A percentile compares a stretch with the other conserved stretches of the same genome.
Conservation (phyloP, 2,113 vertebrate genomes). For the Epinephelus cyanopodus region DNA sequence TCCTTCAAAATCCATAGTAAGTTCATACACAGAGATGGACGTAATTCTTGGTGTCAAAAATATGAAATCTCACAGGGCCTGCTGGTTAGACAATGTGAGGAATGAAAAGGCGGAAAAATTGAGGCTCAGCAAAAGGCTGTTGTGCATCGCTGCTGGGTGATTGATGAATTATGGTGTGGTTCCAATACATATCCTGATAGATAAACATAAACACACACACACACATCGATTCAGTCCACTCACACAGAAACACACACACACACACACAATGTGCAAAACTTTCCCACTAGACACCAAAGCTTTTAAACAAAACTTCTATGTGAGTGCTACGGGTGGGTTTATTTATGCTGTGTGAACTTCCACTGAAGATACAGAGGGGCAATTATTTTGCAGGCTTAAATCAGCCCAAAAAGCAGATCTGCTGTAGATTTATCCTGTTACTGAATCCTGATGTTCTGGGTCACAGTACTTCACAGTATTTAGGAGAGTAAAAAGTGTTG, state of each 20-base stretch:
- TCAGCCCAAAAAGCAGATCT: not conserved
- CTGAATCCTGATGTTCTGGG: not conserved
- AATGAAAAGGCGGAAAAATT: slow-evolving; percentile 1
- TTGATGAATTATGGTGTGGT: not conserved
- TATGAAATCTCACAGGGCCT: not conserved
- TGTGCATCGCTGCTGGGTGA: not conserved
- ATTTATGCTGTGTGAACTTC: not conserved
- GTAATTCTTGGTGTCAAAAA: not conserved
- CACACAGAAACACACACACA: not conserved
- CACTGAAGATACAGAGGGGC: not conserved
- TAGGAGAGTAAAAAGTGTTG: slow-evolving; percentile 1
- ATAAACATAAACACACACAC: slow-evolving; percentile 3
- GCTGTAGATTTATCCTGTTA: not conserved
- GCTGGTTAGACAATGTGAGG: not conserved
- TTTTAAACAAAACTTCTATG: not conserved
- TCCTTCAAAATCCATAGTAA: not conserved
- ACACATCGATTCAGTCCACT: not conserved
- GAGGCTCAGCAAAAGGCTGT: slow-evolving; percentile 5
- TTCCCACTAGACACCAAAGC: not conserved
- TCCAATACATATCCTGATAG: not conserved
- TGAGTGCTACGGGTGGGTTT: not conserved
- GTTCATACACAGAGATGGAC: not conserved
- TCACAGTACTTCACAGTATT: not conserved
- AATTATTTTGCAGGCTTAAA: not conserved
- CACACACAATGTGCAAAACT: not conserved